Conservation (phyloP, 2,888 invertebrate species). For the Athalia rosae region DNA sequence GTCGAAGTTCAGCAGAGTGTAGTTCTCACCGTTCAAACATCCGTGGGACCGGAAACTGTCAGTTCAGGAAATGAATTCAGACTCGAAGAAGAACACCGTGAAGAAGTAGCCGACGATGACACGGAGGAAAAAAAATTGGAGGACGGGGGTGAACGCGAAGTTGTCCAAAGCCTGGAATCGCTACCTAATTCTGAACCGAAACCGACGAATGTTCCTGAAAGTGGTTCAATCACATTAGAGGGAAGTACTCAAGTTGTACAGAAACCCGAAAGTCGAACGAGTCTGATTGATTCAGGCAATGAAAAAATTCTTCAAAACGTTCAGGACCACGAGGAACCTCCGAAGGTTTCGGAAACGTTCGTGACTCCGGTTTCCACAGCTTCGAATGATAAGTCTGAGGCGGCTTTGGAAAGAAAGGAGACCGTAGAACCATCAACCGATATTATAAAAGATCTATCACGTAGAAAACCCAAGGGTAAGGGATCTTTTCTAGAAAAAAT, state of each 20-base stretch:
- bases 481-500: conserved; percentile 71
- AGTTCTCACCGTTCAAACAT: conserved; percentile 66
- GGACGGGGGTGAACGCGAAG: conserved; percentile 38
- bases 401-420: not conserved
- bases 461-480: conserved; percentile 67
- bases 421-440: conserved; percentile 59
- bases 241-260: not conserved
- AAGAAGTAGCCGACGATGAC: conserved; percentile 47
- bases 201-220: not conserved
- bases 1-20: conserved; percentile 66
- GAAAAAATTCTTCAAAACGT: too few relatives aligned
- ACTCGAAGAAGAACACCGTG: conserved; percentile 46
- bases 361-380: not conserved
- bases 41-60: conserved; percentile 54
- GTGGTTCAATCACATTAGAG: conserved; percentile 6
- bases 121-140: not conserved
- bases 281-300: too few relatives aligned
- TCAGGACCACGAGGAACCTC: not conserved
- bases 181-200: not conserved
- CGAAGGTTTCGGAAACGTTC: not conserved
- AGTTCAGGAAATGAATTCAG: conserved; percentile 54
- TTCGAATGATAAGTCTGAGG: conserved; percentile 1
- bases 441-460: conserved; percentile 69
- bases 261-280: too few relatives aligned
- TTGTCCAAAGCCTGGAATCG: not conserved